Evolutionary conservation across 2,113 vertebrate genomes (phyloP).

Genomic region (Tachuris rubrigastra): DNA sequence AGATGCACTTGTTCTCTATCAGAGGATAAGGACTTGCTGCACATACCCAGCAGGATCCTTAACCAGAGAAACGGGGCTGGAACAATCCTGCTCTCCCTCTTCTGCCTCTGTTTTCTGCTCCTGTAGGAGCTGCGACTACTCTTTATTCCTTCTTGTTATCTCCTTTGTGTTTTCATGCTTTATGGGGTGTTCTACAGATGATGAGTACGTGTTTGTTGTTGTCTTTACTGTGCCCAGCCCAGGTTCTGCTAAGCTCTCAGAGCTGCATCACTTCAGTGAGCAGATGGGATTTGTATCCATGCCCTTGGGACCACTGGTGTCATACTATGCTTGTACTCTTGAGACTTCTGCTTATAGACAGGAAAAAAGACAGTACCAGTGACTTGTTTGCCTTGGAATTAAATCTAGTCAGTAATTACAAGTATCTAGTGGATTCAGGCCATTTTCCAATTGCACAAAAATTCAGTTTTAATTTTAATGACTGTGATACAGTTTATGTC

Average conservation of each 20-base stretch:
- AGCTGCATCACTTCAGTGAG: background rate
- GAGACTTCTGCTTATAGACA: background rate
- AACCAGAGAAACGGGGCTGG: background rate
- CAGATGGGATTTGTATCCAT: background rate
- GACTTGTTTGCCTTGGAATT: background rate
- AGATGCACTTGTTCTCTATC: rapidly evolving
- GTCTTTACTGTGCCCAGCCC: background rate
- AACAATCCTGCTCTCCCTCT: background rate
- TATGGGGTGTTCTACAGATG: rapidly evolving
- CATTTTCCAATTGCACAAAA: background rate
- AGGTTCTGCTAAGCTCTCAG: background rate
- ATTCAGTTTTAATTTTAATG: background rate
- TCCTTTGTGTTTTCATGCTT: background rate
- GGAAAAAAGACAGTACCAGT: background rate
- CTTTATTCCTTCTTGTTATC: background rate
- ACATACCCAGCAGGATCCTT: background rate
- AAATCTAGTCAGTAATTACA: background rate
- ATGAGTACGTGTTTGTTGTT: rapidly evolving
- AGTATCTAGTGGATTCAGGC: background rate
- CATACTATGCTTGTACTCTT: rapidly evolving
- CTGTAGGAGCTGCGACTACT: background rate
- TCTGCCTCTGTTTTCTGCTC: background rate
- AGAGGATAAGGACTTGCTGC: background rate
- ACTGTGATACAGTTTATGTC: background rate
- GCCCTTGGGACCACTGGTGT: background rate